Evolutionary conservation across 2,888 invertebrate genomes (phyloP).

Genomic region (Thera britannica): DNA sequence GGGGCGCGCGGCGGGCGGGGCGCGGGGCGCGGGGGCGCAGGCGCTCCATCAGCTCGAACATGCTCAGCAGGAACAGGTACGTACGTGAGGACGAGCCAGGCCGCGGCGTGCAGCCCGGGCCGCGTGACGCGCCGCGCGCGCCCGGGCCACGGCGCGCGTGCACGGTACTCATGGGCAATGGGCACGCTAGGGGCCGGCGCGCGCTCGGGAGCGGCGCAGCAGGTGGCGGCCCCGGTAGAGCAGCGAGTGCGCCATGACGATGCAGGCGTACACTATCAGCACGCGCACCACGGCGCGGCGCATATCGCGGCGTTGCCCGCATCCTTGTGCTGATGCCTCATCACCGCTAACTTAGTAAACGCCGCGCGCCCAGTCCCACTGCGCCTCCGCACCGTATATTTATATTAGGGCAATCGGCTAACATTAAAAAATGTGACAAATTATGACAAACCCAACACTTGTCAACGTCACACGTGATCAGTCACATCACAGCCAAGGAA

Average conservation of each 20-base stretch:
- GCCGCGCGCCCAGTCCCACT: too few relatives aligned
- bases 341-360: too few relatives aligned
- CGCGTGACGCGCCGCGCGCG: constrained; percentile 27
- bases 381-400: too few relatives aligned
- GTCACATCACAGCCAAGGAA: too few relatives aligned
- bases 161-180: too few relatives aligned
- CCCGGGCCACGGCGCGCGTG: constrained; percentile 14
- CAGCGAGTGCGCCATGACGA: constrained; percentile 60
- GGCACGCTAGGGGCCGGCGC: background rate
- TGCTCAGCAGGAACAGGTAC: constrained; percentile 58
- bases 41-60: constrained; percentile 62
- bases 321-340: constrained; percentile 29
- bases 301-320: constrained; percentile 40
- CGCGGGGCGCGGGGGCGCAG: constrained; percentile 49
- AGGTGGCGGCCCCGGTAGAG: constrained; percentile 61
- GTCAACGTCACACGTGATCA: too few relatives aligned
- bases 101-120: constrained; percentile 49
- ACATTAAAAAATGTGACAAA: too few relatives aligned
- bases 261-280: constrained; percentile 59
- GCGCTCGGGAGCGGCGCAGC: constrained; percentile 44
- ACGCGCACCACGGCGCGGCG: constrained; percentile 55
- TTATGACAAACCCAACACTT: too few relatives aligned
- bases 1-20: background rate
- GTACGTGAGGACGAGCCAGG: constrained; percentile 57
- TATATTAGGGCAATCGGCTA: too few relatives aligned